Base-by-base conservation (phyloP, 2,113 vertebrate species). In the Platichthys flesus region DNA sequence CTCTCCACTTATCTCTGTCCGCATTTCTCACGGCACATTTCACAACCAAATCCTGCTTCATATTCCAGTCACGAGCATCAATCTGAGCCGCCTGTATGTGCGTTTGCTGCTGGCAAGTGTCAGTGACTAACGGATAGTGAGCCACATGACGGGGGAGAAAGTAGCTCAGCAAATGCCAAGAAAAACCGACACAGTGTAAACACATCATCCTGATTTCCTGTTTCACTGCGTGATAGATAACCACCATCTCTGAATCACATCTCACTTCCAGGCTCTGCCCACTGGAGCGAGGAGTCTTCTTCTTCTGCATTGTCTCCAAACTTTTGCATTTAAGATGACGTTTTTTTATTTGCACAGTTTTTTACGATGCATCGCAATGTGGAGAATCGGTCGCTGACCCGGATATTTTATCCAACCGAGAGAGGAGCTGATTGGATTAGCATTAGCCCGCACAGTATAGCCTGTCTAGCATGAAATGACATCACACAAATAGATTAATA, bases 81-180 rank as follows among this genome's bases (percentile, higher is more conserved):
- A 79, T 71, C 78, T 59, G 63, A 81, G 65, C 78, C 57, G 77
- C 80, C 78, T 81, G 70, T 67, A 31, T 63, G 14, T 62, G 70
- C 47, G 64, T 65, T 51, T 35, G 88, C 84, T 79, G 56, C 71
- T 67, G 85, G 85, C 82, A 42, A 91, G 76, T 78, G 88, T 78
- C 83, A 77, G 78, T 73, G 63, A 87, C 77, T 80, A 90, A 88
- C 78, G 85, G 87, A 92, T 89, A 52, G 68, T 16, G 71, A 72
- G 84, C 75, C 61, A 72, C 78, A 69, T 79, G 71, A 64, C 1
- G 4, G 74, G 74, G 37, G 81, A 80, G 71, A 76, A 68, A 86
- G 72, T 59, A 78, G 83, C 87, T 86, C 82, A 24, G 64, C 56
- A 67, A 84, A 74, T 72, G 78, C 86, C 75, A 76, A 56, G 77